A percentile compares a stretch with the other conserved stretches of the same genome.
Evolutionary conservation across 2,113 vertebrate genomes (phyloP).

Genomic region (Fulica atra): DNA sequence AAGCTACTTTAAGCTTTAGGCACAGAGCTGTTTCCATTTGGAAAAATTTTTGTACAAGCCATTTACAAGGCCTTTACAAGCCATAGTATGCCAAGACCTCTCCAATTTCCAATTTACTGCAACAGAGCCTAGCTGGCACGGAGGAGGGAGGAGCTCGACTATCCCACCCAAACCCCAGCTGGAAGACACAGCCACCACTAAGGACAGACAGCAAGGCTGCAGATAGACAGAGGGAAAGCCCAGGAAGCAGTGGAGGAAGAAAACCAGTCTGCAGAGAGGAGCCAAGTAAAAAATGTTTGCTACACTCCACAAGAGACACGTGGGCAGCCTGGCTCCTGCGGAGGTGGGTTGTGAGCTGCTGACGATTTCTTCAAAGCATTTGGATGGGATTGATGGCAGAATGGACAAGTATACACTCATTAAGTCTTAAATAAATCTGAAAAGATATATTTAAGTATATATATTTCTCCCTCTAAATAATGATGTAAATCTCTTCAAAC

Average conservation of each 20-base stretch:
- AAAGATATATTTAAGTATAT: neutral
- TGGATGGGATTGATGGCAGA: neutral
- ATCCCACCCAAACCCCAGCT: slow-evolving; percentile 39
- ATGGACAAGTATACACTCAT: neutral
- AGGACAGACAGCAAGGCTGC: neutral
- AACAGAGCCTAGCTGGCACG: slow-evolving; percentile 44
- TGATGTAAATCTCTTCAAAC: neutral
- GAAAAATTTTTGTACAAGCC: slow-evolving; percentile 63
- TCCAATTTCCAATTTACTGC: slow-evolving; percentile 64
- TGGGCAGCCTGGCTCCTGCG: neutral
- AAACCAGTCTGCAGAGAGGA: neutral
- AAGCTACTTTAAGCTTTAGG: slow-evolving; percentile 47
- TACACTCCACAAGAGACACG: neutral
- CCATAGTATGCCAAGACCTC: slow-evolving; percentile 56
- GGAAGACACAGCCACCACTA: neutral
- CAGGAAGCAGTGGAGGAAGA: neutral
- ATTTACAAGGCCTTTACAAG: slow-evolving; percentile 74
- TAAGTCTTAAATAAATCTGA: neutral
- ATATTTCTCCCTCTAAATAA: neutral
- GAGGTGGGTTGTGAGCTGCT: neutral
- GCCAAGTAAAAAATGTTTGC: neutral
- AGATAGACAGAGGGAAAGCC: neutral
- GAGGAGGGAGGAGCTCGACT: slow-evolving; percentile 28
- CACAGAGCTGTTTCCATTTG: slow-evolving; percentile 65
- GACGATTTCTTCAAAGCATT: neutral